phyloP scores from a whole-genome alignment of 1,140 invertebrate species.

The Calosoma granatense region DNA sequence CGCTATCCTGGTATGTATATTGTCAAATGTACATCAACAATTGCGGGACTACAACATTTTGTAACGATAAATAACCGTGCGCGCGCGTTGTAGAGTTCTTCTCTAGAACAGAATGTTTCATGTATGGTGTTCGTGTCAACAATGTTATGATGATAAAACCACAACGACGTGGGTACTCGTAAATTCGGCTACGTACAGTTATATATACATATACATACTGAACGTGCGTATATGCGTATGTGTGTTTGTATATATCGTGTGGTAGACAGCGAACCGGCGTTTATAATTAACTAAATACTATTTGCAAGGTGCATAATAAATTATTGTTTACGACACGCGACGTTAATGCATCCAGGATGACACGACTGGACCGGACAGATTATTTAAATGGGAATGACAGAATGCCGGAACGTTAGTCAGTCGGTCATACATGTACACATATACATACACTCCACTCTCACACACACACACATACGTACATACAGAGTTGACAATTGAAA shows the following conservation, averaged over 20 bases:
- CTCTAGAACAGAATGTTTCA: too few species aligned
- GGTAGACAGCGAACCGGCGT: background rate
- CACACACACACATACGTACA: too few species aligned
- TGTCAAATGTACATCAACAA: too few species aligned
- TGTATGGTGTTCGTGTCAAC: too few species aligned
- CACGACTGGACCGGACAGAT: slow-evolving; percentile 14
- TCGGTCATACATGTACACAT: background rate
- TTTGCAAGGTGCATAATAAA: slow-evolving; percentile 18
- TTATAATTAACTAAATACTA: slow-evolving; percentile 18
- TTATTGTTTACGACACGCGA: slow-evolving; percentile 19
- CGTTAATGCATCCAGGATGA: slow-evolving; percentile 10
- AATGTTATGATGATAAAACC: too few species aligned
- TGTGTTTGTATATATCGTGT: background rate
- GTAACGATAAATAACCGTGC: background rate
- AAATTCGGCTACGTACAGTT: too few species aligned
- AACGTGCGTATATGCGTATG: too few species aligned
- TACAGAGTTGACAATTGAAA: too few species aligned
- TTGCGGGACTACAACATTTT: background rate
- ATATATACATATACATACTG: background rate
- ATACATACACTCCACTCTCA: too few species aligned
- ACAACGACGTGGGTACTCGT: too few species aligned
- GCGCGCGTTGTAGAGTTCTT: too few species aligned
- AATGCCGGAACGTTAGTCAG: background rate
- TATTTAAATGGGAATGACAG: slow-evolving; percentile 18
- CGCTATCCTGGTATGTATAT: too few species aligned